Base-by-base conservation (phyloP, 2,888 invertebrate genomes). In the Synergus japonicus region DNA sequence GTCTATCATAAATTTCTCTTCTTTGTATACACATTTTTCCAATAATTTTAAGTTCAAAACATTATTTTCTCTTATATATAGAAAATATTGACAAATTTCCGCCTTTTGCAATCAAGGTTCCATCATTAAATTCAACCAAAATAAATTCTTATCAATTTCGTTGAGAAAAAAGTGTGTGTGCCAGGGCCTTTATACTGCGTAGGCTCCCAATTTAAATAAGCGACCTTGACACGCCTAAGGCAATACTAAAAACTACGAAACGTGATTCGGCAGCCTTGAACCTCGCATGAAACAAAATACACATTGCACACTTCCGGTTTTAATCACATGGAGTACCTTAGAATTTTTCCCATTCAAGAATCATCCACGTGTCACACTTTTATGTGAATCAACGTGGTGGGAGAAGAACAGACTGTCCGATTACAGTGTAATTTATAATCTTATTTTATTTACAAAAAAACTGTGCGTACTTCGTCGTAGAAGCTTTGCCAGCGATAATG, bases 181-280 rank as follows among this genome's bases (percentile, higher is more conserved):
- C 22, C 18, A 66, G 43, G 43, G 66, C 66, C 18, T 66, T 66
- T 66, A 10, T 44, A 66, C 18, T 66, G 66, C 44, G 18, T 44
- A 43, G 43, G 44, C 18, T 66, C 43, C 18, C 66, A 66, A 43
- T 66, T 66, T 66, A 66, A 44, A 66, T 9, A 66, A 66, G 43
- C n/a, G 18, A 43, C 66, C 66, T 43, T 66, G 66, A 66, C 66
- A 66, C 66, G 66, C 66, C 66, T 66, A 29, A 29, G 22, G 2
- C 22, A 66, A 41, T 43, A 43, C 37, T 65, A 65, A 8, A 66
- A 60, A 60, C 29, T 66, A 65, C 66, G 44, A 66, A 80, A 73
- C 78, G 81, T 79, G 69, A 66, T 79, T 81, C 69, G 79, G 58
- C 69, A 77, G 77, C 81, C 79, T 83, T 81, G 78, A 79, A 76